phyloP scores from a whole-genome alignment of 2,888 invertebrate species.

The Chrysolina haemoptera region DNA sequence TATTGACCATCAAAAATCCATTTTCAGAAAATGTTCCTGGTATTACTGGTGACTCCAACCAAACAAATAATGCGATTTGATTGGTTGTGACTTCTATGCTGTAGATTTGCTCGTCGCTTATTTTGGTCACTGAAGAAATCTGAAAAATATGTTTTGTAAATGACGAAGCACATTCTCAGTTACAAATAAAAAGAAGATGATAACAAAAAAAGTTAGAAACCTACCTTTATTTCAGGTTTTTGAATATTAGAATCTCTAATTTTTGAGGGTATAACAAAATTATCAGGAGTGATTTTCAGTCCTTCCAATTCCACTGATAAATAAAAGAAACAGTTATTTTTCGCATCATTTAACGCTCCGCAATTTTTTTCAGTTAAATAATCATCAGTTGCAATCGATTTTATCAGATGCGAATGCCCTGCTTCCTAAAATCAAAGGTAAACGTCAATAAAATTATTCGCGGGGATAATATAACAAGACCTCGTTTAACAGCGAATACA shows the following conservation, averaged over 20 bases:
- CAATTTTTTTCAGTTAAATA: slow-evolving; percentile 63
- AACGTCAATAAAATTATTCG: too few relatives aligned
- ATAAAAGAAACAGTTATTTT: slow-evolving; percentile 68
- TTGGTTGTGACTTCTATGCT: slow-evolving; percentile 69
- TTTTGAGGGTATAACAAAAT: slow-evolving; percentile 78
- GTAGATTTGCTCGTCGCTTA: slow-evolving; percentile 54
- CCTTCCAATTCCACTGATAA: slow-evolving; percentile 71
- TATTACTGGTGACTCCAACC: slow-evolving; percentile 74
- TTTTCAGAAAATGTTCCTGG: slow-evolving; percentile 83
- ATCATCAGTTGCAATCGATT: slow-evolving; percentile 57
- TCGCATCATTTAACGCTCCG: slow-evolving; percentile 60
- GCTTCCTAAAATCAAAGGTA: slow-evolving; percentile 45
- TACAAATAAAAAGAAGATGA: background rate
- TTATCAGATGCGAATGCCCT: slow-evolving; percentile 52
- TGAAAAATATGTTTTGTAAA: slow-evolving; percentile 43
- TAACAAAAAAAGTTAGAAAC: background rate
- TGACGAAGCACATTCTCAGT: background rate
- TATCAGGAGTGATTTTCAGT: slow-evolving; percentile 73
- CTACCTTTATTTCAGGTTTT: slow-evolving; percentile 74
- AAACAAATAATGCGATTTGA: slow-evolving; percentile 78
- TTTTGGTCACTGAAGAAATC: slow-evolving; percentile 54
- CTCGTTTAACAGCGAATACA: too few relatives aligned
- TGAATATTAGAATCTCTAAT: slow-evolving; percentile 73
- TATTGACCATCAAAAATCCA: slow-evolving; percentile 73
- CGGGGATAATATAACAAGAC: too few relatives aligned